A percentile compares a stretch with the other conserved stretches of the same genome.
These are phyloP conservation scores for Pachypsylla venusta DNA, from an alignment of 1,140 invertebrate species.

Conservation along the genomic window DNA sequence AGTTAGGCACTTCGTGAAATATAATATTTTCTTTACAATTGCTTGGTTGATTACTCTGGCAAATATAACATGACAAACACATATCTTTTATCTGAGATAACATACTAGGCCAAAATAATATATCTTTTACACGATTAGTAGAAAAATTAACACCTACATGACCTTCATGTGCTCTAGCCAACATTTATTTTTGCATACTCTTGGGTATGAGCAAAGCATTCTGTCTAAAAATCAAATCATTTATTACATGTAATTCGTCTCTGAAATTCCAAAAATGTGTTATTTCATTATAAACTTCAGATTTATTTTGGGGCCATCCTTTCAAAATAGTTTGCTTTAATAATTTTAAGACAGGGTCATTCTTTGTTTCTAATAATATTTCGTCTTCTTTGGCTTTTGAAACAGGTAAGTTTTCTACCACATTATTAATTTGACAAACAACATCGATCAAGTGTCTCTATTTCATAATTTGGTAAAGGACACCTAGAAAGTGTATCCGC, in stretches of 20 bases:
- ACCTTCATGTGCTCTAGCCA: background rate
- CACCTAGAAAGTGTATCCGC: slow-evolving; percentile 32
- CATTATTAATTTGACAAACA: slow-evolving; percentile 20
- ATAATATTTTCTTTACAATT: background rate
- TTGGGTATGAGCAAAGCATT: background rate
- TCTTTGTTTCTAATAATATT: slow-evolving; percentile 23
- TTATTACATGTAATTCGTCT: slow-evolving; percentile 26
- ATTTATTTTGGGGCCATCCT: slow-evolving; percentile 25
- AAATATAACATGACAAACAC: slow-evolving; percentile 24
- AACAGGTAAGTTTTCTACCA: slow-evolving; percentile 13
- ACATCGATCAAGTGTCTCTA: slow-evolving; percentile 22
- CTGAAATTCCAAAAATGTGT: slow-evolving; percentile 26
- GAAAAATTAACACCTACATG: background rate
- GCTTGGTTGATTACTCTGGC: slow-evolving; percentile 21
- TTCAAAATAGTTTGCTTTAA: slow-evolving; percentile 5
- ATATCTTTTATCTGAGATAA: slow-evolving; percentile 20
- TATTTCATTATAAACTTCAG: slow-evolving; percentile 17
- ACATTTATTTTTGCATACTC: background rate
- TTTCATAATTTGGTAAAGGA: slow-evolving; percentile 21
- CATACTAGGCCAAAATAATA: background rate
- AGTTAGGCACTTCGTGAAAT: background rate
- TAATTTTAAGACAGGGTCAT: slow-evolving; percentile 23
- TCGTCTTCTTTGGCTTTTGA: slow-evolving; percentile 21
- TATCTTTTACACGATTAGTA: background rate
- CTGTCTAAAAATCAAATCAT: slow-evolving; percentile 29